Base-by-base conservation (phyloP, 2,113 vertebrate species). In the Shinisaurus crocodilurus region DNA sequence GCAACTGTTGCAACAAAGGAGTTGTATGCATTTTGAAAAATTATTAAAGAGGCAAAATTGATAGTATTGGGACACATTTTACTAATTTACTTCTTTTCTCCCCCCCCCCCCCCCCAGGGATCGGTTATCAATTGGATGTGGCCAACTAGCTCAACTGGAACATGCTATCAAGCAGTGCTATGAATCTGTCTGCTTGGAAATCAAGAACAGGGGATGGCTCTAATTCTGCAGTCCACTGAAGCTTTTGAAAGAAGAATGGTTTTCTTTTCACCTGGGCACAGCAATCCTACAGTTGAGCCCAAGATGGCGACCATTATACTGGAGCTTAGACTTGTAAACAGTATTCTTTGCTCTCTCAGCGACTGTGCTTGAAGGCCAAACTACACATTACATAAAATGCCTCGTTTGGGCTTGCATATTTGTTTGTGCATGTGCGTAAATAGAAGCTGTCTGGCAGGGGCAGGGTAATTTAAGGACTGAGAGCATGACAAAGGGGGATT, bases 131-230 rank as follows among this genome's bases (percentile, higher is more conserved):
- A 90, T 98, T 0, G 98, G 98, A 23, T 98, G 97, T 50, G 94
- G 84, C 88, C 98, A 99, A 80, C 94, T 99, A 92, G 95, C 96
- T 40, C 97, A 98, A 87, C 96, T 99, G 87, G 97, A 97, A 3
- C 90, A 87, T 7, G 95, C 94, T 13, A 95, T 99, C 94, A 97
- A 98, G 92, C 96, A 96, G 74, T 98, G 98, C 83, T 95, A 94
- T 0, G 96, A 93, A 0, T 91, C 95, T 0, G 93, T 91, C 13
- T 94, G 94, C 4, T 79, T 86, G 1, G 96, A 96, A 81, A 92
- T 95, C 70, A 69, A 90, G 83, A 96, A 84, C 92, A 92, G 94
- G 82, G 96, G 97, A 18, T 97, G 96, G 96, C 69, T 91, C 57
- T 97, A 96, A 95, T 1, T 0, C 89, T 16, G n/a, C 54, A 54